Evolutionary conservation across 2,113 vertebrate genomes (phyloP).

Genomic region (Cyphomyrus discorhynchus): DNA sequence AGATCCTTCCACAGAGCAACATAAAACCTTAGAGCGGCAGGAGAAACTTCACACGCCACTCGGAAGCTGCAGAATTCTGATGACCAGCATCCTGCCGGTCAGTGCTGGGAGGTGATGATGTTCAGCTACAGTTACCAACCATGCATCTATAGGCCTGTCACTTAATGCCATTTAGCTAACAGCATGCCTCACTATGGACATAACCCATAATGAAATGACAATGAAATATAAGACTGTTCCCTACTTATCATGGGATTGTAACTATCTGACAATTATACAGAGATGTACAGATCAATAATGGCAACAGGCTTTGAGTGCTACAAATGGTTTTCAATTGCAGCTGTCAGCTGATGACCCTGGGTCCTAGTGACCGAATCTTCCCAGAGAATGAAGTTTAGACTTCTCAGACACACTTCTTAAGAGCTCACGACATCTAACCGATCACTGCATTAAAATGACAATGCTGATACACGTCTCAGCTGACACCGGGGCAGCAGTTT

Average conservation of each 20-base stretch:
- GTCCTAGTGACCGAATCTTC: background rate
- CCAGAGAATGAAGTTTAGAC: background rate
- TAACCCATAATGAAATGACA: background rate
- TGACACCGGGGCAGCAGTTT: background rate
- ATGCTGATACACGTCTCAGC: background rate
- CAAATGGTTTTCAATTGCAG: background rate
- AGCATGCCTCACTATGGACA: background rate
- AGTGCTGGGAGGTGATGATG: background rate
- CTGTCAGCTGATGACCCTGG: background rate
- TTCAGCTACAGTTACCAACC: background rate
- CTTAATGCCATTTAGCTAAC: background rate
- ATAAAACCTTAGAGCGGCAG: background rate
- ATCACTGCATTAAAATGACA: background rate
- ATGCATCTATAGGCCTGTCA: background rate
- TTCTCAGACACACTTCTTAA: background rate
- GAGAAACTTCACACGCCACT: background rate
- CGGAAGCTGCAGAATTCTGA: background rate
- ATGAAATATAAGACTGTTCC: background rate
- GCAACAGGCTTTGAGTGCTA: background rate
- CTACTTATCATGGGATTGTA: background rate
- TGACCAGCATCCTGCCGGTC: background rate
- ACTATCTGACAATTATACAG: background rate
- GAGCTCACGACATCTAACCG: background rate
- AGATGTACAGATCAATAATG: background rate
- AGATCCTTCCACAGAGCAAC: background rate